Evolutionary conservation across 2,888 invertebrate species (phyloP).

Genomic region (Aspidapion aeneum): DNA sequence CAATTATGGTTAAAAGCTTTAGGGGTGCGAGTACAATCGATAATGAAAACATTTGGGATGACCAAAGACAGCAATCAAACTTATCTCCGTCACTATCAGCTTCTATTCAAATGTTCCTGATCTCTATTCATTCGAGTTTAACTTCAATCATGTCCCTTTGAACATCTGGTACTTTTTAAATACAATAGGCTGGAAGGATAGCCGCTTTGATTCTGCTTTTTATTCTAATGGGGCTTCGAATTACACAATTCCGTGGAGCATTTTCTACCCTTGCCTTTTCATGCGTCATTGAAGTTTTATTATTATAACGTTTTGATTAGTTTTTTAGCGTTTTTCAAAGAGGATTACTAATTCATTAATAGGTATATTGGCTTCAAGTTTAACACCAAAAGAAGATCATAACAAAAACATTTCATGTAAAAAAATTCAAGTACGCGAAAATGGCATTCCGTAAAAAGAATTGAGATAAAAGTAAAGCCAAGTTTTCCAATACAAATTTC

Average conservation of each 20-base stretch:
- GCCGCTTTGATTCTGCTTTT: conserved; percentile 4
- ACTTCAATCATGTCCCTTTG: conserved; percentile 46
- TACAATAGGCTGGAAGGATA: conserved; percentile 10
- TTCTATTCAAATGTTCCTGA: conserved; percentile 42
- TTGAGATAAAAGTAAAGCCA: too few relatives aligned
- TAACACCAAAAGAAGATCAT: too few relatives aligned
- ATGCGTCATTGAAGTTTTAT: neutral
- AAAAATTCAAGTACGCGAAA: too few relatives aligned
- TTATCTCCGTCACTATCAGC: conserved; percentile 44
- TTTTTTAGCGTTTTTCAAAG: conserved; percentile 1
- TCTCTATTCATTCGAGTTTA: conserved; percentile 46
- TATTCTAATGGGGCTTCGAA: neutral
- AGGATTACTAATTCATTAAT: neutral
- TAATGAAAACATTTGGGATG: conserved; percentile 30
- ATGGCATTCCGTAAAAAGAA: too few relatives aligned
- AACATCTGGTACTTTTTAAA: conserved; percentile 45
- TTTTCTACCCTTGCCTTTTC: neutral
- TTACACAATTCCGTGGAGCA: neutral
- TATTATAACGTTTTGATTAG: neutral
- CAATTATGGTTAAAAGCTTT: too few relatives aligned
- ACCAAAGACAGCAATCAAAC: conserved; percentile 39
- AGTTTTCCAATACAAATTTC: too few relatives aligned
- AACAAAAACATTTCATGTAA: too few relatives aligned
- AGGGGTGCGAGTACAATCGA: too few relatives aligned
- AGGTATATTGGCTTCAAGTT: too few relatives aligned